These are phyloP conservation scores for Onychostruthus taczanowskii DNA, from an alignment of 2,113 vertebrate species.

Conservation along the genomic window DNA sequence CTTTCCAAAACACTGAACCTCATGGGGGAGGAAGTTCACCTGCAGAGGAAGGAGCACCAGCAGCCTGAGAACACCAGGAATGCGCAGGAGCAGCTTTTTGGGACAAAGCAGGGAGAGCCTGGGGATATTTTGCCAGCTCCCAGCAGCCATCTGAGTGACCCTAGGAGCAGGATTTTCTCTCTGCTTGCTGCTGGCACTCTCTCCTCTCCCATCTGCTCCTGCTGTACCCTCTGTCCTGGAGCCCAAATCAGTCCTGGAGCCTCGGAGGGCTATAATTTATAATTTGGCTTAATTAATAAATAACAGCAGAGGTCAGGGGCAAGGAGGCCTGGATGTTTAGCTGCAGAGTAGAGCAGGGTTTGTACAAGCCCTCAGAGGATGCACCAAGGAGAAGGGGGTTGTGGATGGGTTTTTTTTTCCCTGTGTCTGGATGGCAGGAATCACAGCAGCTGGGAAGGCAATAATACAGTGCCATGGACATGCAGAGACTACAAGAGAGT, in stretches of 20 bases:
- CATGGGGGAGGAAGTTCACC: fast-evolving
- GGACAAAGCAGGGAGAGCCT: background rate
- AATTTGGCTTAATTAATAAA: conserved; percentile 16
- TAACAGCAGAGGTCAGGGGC: background rate
- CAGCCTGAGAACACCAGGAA: background rate
- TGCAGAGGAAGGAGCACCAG: background rate
- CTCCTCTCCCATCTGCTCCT: background rate
- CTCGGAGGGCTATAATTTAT: background rate
- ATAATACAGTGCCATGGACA: background rate
- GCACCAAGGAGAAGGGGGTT: background rate
- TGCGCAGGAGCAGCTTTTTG: background rate
- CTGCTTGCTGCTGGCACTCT: background rate
- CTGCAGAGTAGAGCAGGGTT: background rate
- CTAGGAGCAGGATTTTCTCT: background rate
- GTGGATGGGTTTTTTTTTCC: background rate
- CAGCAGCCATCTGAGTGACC: background rate
- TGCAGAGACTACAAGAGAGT: background rate
- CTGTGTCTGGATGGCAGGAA: background rate
- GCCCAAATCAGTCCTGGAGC: background rate
- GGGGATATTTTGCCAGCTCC: background rate
- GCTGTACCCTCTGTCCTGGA: background rate
- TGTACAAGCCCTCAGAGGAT: background rate
- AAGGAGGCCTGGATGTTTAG: background rate
- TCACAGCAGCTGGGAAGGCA: background rate
- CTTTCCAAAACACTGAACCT: background rate